These are phyloP conservation scores for Acrocephalus kingi DNA, from an alignment of 2,113 vertebrate genomes.

Conservation along the genomic window DNA sequence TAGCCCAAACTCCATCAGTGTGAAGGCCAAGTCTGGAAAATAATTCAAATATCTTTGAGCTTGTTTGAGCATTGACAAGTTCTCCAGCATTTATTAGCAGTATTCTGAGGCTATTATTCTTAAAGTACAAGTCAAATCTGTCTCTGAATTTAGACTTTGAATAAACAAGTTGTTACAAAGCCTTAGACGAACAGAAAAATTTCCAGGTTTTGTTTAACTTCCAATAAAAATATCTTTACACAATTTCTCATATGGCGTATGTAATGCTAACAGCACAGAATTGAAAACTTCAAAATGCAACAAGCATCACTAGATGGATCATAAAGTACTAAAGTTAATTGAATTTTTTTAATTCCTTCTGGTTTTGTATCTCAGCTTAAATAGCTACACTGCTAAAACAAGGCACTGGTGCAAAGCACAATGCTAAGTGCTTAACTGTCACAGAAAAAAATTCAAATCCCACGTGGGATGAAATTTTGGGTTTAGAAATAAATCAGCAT, in stretches of 20 bases:
- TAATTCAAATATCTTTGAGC: neutral
- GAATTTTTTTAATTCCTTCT: neutral
- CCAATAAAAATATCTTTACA: neutral
- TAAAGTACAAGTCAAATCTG: neutral
- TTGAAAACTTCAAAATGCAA: neutral
- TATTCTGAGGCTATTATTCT: neutral
- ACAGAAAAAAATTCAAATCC: neutral
- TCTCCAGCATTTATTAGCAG: neutral
- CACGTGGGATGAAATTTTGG: neutral
- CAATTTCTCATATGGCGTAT: neutral
- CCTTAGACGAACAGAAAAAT: neutral
- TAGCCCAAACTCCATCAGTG: neutral
- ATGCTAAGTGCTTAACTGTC: neutral
- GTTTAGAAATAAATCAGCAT: neutral
- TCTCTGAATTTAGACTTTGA: neutral
- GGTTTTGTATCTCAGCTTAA: neutral
- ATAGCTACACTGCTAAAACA: neutral
- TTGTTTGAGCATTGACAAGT: neutral
- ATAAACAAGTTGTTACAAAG: neutral
- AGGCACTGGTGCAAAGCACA: neutral
- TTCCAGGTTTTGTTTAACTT: neutral
- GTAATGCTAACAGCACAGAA: neutral
- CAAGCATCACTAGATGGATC: neutral
- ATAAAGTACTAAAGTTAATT: neutral
- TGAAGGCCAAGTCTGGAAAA: neutral